Evolutionary conservation across 2,797 vertebrate species (phyloP).

Genomic region (Capromys pilorides): DNA sequence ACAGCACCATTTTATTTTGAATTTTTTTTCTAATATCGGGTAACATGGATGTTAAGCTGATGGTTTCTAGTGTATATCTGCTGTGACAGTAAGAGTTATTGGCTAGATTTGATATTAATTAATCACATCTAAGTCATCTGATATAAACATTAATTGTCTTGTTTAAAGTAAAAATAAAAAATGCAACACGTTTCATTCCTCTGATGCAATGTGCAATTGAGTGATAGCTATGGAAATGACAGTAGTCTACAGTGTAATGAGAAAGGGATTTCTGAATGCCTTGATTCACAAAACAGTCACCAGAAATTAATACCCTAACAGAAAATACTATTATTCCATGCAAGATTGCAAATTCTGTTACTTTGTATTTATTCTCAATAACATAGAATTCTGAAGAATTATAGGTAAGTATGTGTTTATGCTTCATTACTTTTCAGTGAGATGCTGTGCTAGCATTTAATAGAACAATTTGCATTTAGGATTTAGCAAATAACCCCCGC

Average conservation of each 20-base stretch:
- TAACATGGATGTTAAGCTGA: neutral
- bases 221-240: neutral
- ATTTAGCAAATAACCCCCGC: neutral
- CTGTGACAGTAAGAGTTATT: neutral
- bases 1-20: too few relatives aligned
- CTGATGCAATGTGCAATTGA: too few relatives aligned
- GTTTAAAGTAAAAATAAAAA: neutral
- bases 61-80: neutral
- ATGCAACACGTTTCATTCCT: neutral
- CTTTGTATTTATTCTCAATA: neutral
- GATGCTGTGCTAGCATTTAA: neutral
- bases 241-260: neutral
- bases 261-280: too few relatives aligned
- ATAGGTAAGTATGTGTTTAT: too few relatives aligned
- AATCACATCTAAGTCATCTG: neutral
- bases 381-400: neutral
- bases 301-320: neutral
- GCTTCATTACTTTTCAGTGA: neutral
- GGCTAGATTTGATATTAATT: neutral
- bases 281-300: neutral
- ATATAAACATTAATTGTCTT: neutral
- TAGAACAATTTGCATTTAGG: neutral
- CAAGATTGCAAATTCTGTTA: neutral
- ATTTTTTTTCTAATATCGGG: neutral
- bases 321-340: accelerated